Conservation (phyloP, 2,888 invertebrate genomes). For the Clostera curtula region DNA sequence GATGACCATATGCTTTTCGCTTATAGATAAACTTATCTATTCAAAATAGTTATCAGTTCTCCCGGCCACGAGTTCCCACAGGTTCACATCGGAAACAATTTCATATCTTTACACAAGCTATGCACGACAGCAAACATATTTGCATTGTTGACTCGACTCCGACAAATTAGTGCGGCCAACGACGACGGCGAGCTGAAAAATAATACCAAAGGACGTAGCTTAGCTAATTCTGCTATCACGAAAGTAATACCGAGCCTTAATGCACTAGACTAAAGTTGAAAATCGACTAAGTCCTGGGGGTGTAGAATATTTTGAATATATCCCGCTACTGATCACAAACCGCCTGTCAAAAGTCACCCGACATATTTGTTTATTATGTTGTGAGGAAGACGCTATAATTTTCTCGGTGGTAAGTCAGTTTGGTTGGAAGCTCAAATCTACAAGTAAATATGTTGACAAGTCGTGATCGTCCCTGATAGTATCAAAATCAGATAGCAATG, state of each 20-base stretch:
- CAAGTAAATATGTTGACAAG: background rate
- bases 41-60: too few species aligned
- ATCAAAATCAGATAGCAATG: too few species aligned
- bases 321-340: constrained; percentile 47
- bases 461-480: too few species aligned
- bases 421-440: constrained; percentile 29
- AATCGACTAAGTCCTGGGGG: background rate
- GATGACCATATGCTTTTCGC: too few species aligned
- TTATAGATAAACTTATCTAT: too few species aligned
- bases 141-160: constrained; percentile 65
- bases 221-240: constrained; percentile 11
- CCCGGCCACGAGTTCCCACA: constrained; percentile 47
- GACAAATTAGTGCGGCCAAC: constrained; percentile 60
- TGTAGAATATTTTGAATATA: constrained; percentile 11
- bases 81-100: constrained; percentile 58
- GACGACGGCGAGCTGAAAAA: constrained; percentile 41
- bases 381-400: constrained; percentile 39
- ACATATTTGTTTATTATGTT: constrained; percentile 57
- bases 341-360: constrained; percentile 50
- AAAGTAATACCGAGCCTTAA: constrained; percentile 8
- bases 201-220: constrained; percentile 36
- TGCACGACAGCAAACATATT: constrained; percentile 63
- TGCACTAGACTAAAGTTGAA: constrained; percentile 11
- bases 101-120: constrained; percentile 67
- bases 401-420: constrained; percentile 49